Base-by-base conservation (phyloP, 2,888 invertebrate genomes). In the Tribolium freemani region DNA sequence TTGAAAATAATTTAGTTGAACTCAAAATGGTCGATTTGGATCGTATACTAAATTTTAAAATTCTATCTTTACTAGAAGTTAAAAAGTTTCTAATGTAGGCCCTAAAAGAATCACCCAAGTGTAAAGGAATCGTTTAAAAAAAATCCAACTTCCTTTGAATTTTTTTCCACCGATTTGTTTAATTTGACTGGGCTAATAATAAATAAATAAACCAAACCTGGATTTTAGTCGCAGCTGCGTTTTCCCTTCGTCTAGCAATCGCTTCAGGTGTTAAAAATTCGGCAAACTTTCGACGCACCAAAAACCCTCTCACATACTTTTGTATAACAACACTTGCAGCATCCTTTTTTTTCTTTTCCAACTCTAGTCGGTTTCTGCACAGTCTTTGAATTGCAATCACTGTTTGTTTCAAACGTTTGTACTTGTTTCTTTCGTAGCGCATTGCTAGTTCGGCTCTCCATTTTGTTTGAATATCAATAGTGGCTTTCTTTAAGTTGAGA, bases 171-270 rank as follows among this genome's bases (percentile, higher is more conserved):
- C n/a, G n/a, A n/a, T n/a, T n/a, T n/a, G n/a, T n/a, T n/a, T n/a
- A n/a, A n/a, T n/a, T n/a, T n/a, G n/a, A n/a, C n/a, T n/a, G n/a
- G n/a, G n/a, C n/a, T n/a, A n/a, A n/a, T n/a, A n/a, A n/a, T n/a
- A n/a, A n/a, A n/a, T n/a, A n/a, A n/a, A n/a, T n/a, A n/a, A n/a
- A n/a, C n/a, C n/a, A n/a, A 81, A 90, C 89, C 88, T 93, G 93
- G 79, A 93, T 93, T 80, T 88, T 88, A 1, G 87, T 87, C 8
- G 91, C 92, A 3, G 93, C 92, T 74, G 86, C 87, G 69, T 57
- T 77, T 86, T 81, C 54, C 88, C 83, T 77, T 88, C 88, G 76
- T 84, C 86, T 70, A 85, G 85, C 81, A 31, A 75, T 72, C 16
- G 81, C 83, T 61, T 82, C 83, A 5, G 72, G 67, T 4, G 78